phyloP scores from a whole-genome alignment of 2,113 vertebrate species.

The Talpa occidentalis region DNA sequence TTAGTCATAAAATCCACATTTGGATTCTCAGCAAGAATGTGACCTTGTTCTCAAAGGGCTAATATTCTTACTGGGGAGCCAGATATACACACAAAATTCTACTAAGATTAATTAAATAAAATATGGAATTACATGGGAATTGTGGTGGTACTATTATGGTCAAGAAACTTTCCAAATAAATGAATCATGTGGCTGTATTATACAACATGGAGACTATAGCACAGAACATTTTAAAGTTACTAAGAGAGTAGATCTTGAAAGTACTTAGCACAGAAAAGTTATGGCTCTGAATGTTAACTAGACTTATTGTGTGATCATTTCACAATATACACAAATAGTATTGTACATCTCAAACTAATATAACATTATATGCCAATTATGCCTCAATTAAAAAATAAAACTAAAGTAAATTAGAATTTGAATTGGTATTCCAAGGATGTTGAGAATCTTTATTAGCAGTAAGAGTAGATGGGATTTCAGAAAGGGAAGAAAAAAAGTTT shows the following conservation, averaged over 20 bases:
- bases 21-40: not conserved
- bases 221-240: too few relatives aligned
- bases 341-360: not conserved
- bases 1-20: not conserved
- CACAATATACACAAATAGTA: not conserved
- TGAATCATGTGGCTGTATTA: not conserved
- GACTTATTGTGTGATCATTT: not conserved
- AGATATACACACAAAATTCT: not conserved
- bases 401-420: not conserved
- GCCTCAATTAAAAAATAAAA: not conserved
- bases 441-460: not conserved
- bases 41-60: not conserved
- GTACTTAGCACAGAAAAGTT: not conserved
- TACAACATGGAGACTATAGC: not conserved
- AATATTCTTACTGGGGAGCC: not conserved
- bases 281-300: not conserved
- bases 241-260: too few relatives aligned
- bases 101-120: not conserved
- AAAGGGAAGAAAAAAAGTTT: not conserved
- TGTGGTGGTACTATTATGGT: not conserved
- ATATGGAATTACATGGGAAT: not conserved
- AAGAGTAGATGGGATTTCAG: not conserved
- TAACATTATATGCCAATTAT: not conserved
- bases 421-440: not conserved
- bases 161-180: not conserved